phyloP scores from a whole-genome alignment of 2,797 vertebrate genomes.

The Cossypha polioptera region DNA sequence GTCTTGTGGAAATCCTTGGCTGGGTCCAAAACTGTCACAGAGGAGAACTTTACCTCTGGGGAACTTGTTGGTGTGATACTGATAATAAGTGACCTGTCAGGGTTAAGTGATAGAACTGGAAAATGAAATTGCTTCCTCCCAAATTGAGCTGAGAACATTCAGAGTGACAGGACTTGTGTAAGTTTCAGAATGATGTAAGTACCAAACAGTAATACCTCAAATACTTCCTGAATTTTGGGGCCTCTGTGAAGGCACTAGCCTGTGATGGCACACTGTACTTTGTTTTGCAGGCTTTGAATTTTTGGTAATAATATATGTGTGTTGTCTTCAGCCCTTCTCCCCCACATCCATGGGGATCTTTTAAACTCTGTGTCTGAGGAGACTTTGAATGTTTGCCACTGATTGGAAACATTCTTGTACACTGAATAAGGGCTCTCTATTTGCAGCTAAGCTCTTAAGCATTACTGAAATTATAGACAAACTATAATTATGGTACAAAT shows the following conservation, averaged over 20 bases:
- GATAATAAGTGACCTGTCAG: not conserved
- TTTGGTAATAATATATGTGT: not conserved
- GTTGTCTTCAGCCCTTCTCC: not conserved
- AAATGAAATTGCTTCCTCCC: not conserved
- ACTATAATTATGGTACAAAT: slow-evolving; percentile 30
- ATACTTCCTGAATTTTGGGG: not conserved
- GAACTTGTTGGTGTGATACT: not conserved
- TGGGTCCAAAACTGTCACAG: not conserved
- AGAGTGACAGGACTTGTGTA: not conserved
- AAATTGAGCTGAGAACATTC: not conserved
- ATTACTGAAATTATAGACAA: slow-evolving; percentile 18
- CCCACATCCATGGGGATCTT: not conserved
- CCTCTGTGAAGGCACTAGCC: not conserved
- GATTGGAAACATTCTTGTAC: not conserved
- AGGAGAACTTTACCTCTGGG: not conserved
- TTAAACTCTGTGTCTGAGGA: not conserved
- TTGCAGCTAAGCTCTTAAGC: not conserved
- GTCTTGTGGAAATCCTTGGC: not conserved
- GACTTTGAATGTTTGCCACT: not conserved
- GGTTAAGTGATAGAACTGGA: not conserved
- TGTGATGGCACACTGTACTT: not conserved
- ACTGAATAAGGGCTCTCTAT: not conserved
- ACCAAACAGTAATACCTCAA: not conserved
- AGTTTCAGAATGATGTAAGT: not conserved
- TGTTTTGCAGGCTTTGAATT: not conserved